phyloP scores from a whole-genome alignment of 2,888 invertebrate species.

The Hypolimnas misippus region DNA sequence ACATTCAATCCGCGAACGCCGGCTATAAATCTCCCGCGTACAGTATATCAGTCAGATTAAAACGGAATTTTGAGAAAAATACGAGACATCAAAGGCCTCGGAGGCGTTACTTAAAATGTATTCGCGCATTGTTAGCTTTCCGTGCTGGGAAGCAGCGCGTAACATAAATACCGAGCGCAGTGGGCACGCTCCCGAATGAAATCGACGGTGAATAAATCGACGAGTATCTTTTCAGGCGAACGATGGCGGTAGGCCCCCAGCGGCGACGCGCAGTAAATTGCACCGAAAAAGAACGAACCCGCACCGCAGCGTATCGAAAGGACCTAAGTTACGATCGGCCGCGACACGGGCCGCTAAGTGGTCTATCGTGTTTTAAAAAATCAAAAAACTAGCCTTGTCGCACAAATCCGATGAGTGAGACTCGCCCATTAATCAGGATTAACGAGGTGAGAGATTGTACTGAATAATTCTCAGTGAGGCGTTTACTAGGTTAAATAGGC shows the following conservation, averaged over 20 bases:
- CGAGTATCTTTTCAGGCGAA: constrained; percentile 65
- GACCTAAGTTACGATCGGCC: constrained; percentile 72
- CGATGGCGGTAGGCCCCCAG: constrained; percentile 65
- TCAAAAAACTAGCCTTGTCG: constrained; percentile 65
- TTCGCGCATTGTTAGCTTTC: constrained; percentile 75
- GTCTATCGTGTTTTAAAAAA: constrained; percentile 79
- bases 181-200: constrained; percentile 74
- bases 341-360: constrained; percentile 78
- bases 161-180: constrained; percentile 76
- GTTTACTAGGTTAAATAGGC: constrained; percentile 7
- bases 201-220: constrained; percentile 68
- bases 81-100: constrained; percentile 66
- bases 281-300: constrained; percentile 76
- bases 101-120: constrained; percentile 73
- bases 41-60: constrained; percentile 56
- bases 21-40: constrained; percentile 36
- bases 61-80: constrained; percentile 67
- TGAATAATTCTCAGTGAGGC: constrained; percentile 9
- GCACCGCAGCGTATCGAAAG: constrained; percentile 70
- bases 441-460: constrained; percentile 57
- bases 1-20: constrained; percentile 23
- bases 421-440: constrained; percentile 71
- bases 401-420: constrained; percentile 60
- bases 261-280: constrained; percentile 74
- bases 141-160: constrained; percentile 59